Evolutionary conservation across 2,888 invertebrate genomes (phyloP).

Genomic region (Mamestra brassicae): DNA sequence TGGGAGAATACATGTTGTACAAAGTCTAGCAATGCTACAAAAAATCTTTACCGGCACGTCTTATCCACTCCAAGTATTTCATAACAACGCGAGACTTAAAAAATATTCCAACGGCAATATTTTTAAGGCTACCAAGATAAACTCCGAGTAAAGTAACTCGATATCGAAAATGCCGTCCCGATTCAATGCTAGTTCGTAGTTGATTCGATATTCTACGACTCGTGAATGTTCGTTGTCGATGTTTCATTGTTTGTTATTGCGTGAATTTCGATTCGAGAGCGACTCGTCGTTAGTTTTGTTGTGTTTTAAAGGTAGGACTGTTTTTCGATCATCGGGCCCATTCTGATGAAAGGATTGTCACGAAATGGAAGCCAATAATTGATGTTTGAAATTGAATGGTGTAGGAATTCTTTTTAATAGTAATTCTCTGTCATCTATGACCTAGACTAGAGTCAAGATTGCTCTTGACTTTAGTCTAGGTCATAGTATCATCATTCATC

Average conservation of each 20-base stretch:
- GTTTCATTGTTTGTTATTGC: slow-evolving; percentile 39
- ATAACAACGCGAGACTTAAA: not conserved
- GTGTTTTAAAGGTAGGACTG: slow-evolving; percentile 13
- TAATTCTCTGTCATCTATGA: not conserved
- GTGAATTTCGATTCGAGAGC: slow-evolving; percentile 31
- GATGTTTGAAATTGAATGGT: not conserved
- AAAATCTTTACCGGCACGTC: not conserved
- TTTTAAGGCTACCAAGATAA: slow-evolving; percentile 24
- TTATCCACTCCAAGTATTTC: not conserved
- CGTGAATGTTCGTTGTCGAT: slow-evolving; percentile 30
- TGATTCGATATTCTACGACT: slow-evolving; percentile 56
- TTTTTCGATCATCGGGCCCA: slow-evolving; percentile 11
- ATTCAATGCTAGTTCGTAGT: slow-evolving; percentile 43
- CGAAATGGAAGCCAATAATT: slow-evolving; percentile 4
- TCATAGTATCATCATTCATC: too few species aligned
- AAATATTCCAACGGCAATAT: slow-evolving; percentile 3
- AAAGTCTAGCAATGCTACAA: too few species aligned
- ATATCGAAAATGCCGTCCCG: slow-evolving; percentile 34
- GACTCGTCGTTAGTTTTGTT: slow-evolving; percentile 13
- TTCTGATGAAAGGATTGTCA: slow-evolving; percentile 5
- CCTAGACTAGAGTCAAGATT: too few species aligned
- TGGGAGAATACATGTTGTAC: too few species aligned
- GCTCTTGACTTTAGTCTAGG: too few species aligned
- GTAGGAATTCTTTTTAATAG: not conserved
- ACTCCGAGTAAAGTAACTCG: slow-evolving; percentile 41